A percentile compares a stretch with the other conserved stretches of the same genome.
Evolutionary conservation across 2,797 vertebrate species (phyloP).

Genomic region (Muscicapa striata): DNA sequence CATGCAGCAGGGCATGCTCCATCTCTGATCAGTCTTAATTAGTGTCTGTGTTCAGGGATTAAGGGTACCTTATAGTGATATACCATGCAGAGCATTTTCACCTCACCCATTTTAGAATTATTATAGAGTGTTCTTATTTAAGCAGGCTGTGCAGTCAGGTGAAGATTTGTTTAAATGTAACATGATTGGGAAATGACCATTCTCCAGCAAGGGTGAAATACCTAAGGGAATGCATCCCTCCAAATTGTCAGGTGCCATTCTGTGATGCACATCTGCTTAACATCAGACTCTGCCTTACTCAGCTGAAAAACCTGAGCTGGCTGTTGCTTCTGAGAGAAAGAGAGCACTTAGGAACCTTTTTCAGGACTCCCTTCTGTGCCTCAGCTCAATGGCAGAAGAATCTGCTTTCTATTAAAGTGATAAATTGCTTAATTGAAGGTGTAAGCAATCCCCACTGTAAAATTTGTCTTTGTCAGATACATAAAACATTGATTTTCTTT

Average conservation of each 20-base stretch:
- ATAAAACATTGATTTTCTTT: conserved; percentile 48
- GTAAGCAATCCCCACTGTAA: conserved; percentile 25
- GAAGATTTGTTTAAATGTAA: neutral
- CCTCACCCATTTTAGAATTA: neutral
- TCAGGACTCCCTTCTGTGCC: conserved; percentile 23
- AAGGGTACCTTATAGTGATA: neutral
- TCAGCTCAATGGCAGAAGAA: conserved; percentile 39
- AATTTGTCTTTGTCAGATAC: conserved; percentile 49
- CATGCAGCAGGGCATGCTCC: fast-evolving
- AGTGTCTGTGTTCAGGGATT: neutral
- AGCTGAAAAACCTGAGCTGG: conserved; percentile 31
- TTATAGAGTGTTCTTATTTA: neutral
- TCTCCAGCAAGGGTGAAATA: neutral
- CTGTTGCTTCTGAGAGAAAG: neutral
- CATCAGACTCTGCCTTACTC: conserved; percentile 21
- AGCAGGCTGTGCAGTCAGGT: neutral
- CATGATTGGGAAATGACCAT: neutral
- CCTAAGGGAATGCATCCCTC: neutral
- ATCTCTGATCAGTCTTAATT: neutral
- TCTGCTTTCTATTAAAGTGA: conserved; percentile 65
- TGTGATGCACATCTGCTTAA: conserved; percentile 22
- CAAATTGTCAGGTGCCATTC: neutral
- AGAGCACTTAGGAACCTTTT: conserved; percentile 8
- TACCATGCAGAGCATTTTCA: neutral
- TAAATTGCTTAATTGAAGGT: conserved; percentile 62